A percentile compares a stretch with the other conserved stretches of the same genome.
phyloP scores from a whole-genome alignment of 2,113 vertebrate genomes.

The Chlamydotis undulata region DNA sequence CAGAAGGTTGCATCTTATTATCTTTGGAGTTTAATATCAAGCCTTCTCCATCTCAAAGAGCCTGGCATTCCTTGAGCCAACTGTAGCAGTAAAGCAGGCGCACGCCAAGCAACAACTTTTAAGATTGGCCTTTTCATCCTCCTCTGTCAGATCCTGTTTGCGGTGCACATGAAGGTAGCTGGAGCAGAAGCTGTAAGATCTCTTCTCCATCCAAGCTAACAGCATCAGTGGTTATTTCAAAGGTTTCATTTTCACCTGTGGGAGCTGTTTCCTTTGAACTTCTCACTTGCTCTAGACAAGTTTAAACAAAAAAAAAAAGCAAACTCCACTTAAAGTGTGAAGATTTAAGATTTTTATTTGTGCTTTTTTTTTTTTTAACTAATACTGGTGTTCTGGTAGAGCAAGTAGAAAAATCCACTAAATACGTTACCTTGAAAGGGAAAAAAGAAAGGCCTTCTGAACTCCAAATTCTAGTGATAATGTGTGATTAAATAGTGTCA shows the following conservation, averaged over 20 bases:
- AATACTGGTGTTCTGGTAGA: neutral
- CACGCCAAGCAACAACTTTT: neutral
- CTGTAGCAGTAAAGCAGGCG: neutral
- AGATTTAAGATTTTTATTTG: neutral
- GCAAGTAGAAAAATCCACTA: neutral
- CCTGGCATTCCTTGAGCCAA: neutral
- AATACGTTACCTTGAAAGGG: neutral
- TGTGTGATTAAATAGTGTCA: neutral
- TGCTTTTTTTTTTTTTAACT: neutral
- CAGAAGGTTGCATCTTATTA: neutral
- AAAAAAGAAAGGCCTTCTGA: neutral
- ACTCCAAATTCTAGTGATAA: neutral
- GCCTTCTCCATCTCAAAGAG: neutral
- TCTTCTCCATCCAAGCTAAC: neutral
- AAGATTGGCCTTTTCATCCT: conserved; percentile 20
- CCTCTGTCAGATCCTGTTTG: neutral
- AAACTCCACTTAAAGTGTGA: neutral
- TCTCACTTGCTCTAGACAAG: neutral
- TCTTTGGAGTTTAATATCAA: neutral
- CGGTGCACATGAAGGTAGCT: neutral
- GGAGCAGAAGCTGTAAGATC: neutral
- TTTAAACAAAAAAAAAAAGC: neutral
- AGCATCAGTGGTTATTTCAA: conserved; percentile 6
- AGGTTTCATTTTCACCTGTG: conserved; percentile 29
- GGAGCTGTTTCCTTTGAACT: conserved; percentile 8